Evolutionary conservation across 1,140 invertebrate genomes (phyloP).

Genomic region (Heliconius nattereri): DNA sequence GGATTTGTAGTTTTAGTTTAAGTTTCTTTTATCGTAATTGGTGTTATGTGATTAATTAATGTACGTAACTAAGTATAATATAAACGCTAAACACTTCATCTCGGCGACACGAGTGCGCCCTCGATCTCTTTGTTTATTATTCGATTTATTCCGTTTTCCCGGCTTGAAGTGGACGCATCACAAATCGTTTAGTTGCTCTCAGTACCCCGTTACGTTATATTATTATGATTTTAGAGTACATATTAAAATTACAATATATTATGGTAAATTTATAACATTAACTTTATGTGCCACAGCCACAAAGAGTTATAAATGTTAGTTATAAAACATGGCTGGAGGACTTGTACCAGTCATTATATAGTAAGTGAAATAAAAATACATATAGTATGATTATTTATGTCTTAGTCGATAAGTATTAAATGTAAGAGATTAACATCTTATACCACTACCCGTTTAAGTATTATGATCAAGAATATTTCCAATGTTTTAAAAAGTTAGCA

Average conservation of each 20-base stretch:
- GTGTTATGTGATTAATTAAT: constrained; percentile 57
- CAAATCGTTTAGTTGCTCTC: constrained; percentile 49
- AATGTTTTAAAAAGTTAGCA: constrained; percentile 74
- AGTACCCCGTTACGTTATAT: constrained; percentile 50
- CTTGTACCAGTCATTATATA: constrained; percentile 71
- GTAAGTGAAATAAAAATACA: constrained; percentile 61
- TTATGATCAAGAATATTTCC: constrained; percentile 78
- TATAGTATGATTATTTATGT: constrained; percentile 70
- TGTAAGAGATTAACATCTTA: constrained; percentile 76
- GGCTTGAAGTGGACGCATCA: background rate
- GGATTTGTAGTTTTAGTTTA: constrained; percentile 62
- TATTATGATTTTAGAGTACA: constrained; percentile 46
- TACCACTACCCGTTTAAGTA: constrained; percentile 77
- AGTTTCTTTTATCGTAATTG: constrained; percentile 49
- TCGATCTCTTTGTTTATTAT: constrained; percentile 36
- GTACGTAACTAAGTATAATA: constrained; percentile 43
- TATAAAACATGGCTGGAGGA: constrained; percentile 67
- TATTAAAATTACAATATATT: constrained; percentile 44
- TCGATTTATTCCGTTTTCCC: background rate
- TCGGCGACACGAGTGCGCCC: constrained; percentile 21
- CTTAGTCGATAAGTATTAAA: constrained; percentile 67
- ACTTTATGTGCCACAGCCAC: constrained; percentile 60
- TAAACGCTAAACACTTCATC: constrained; percentile 36
- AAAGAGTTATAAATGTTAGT: constrained; percentile 61
- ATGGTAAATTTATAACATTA: constrained; percentile 47